Base-by-base conservation (phyloP, 2,888 invertebrate genomes). In the Eilema sororculum region DNA sequence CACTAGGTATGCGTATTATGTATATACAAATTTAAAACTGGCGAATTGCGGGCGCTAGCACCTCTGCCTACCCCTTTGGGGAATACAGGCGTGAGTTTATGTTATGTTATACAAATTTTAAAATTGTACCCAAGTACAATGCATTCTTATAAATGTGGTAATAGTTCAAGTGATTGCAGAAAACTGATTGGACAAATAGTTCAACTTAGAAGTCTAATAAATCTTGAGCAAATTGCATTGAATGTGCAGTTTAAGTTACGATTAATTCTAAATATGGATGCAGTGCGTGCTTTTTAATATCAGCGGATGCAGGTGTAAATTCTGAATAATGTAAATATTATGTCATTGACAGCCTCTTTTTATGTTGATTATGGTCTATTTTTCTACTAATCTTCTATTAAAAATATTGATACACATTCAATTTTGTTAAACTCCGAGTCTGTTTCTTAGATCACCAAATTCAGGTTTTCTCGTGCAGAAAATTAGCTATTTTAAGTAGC, bases 131-230 rank as follows among this genome's bases (percentile, higher is more conserved):
- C n/a, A 13, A 37, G 12, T 37, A 37, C n/a, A 84, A 83, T 77
- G 8, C 81, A 83, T 67, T 72, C 78, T 83, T 84, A 80, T 78
- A 78, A 79, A 77, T 77, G 80, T 82, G 73, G 64, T 65, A 75
- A 72, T 78, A 77, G 73, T 84, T 82, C 78, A 75, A 71, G 60
- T 74, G 74, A 84, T 83, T 82, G 81, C 77, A 41, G 41, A 41
- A 41, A 41, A 41, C 41, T 41, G 65, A 56, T 65, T 71, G 65
- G 70, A 76, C 75, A 81, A 82, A 84, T 76, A 64, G 67, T 72
- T 73, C 60, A 56, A 66, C 73, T 12, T 12, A 37, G 33, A 13
- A 70, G 46, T 69, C 69, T 71, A 72, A 77, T 81, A 83, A 82
- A 81, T 83, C 83, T 77, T 71, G 72, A 25, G 65, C 68, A 78